phyloP scores from a whole-genome alignment of 1,140 invertebrate species.

The Babylonia areolata region DNA sequence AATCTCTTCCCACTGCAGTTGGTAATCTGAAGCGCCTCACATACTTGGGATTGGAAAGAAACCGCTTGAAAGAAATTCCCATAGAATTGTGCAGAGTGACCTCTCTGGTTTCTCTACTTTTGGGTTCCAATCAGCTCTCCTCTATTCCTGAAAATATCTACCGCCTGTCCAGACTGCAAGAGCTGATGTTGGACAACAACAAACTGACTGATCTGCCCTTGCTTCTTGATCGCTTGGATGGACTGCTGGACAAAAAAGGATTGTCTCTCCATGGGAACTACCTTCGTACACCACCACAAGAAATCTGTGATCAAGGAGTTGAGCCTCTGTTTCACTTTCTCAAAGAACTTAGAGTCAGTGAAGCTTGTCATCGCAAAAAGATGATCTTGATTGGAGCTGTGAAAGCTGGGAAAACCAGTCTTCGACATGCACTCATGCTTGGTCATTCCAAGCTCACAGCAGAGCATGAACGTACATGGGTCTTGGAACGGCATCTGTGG shows the following conservation, averaged over 20 bases:
- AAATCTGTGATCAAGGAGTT: slow-evolving; percentile 68
- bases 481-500: slow-evolving; percentile 71
- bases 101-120: slow-evolving; percentile 57
- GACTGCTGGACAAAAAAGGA: slow-evolving; percentile 56
- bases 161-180: slow-evolving; percentile 56
- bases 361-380: slow-evolving; percentile 67
- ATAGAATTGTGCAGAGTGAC: slow-evolving; percentile 56
- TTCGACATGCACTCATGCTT: slow-evolving; percentile 66
- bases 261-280: slow-evolving; percentile 65
- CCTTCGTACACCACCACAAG: slow-evolving; percentile 66
- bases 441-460: slow-evolving; percentile 65
- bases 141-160: slow-evolving; percentile 64
- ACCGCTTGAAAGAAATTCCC: slow-evolving; percentile 59
- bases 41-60: slow-evolving; percentile 61
- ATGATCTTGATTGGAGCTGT: slow-evolving; percentile 71
- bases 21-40: slow-evolving; percentile 60
- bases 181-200: slow-evolving; percentile 68
- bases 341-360: slow-evolving; percentile 60
- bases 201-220: slow-evolving; percentile 66
- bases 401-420: slow-evolving; percentile 70
- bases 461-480: slow-evolving; percentile 70
- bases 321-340: slow-evolving; percentile 60
- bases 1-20: slow-evolving; percentile 58
- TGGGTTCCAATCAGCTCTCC: slow-evolving; percentile 63
- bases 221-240: slow-evolving; percentile 65